Evolutionary conservation across 2,797 vertebrate species (phyloP).

Genomic region (Dallia pectoralis): DNA sequence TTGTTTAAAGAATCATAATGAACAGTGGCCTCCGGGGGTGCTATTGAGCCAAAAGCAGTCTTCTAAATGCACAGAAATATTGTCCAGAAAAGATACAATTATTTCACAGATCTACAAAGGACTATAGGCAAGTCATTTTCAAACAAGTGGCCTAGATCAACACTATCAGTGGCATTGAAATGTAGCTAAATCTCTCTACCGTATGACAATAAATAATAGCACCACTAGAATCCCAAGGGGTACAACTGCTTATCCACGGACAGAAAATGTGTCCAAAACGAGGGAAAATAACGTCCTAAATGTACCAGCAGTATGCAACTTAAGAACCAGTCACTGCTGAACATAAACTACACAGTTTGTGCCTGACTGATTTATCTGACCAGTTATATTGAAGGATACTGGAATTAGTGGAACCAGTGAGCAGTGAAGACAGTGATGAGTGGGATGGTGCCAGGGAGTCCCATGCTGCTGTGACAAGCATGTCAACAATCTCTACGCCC

Average conservation of each 20-base stretch:
- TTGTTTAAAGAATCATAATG: not conserved
- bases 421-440: not conserved
- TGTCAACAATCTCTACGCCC: slow-evolving; percentile 6
- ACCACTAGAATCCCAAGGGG: slow-evolving; percentile 21
- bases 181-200: slow-evolving; percentile 2
- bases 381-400: slow-evolving; percentile 38
- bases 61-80: not conserved
- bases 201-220: slow-evolving; percentile 7
- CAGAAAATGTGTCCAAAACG: slow-evolving; percentile 19
- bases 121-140: not conserved
- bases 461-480: slow-evolving; percentile 38
- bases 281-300: slow-evolving; percentile 19
- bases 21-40: not conserved
- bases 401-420: slow-evolving; percentile 18
- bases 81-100: not conserved
- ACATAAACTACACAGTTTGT: not conserved
- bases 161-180: not conserved
- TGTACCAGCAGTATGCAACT: slow-evolving; percentile 20
- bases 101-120: not conserved
- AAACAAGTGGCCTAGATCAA: not conserved
- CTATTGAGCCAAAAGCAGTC: not conserved
- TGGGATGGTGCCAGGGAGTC: slow-evolving; percentile 9
- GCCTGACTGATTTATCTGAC: slow-evolving; percentile 40
- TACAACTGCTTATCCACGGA: slow-evolving; percentile 4
- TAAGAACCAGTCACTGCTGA: slow-evolving; percentile 20